These are phyloP conservation scores for Linnaemya vulpina DNA, from an alignment of 2,888 invertebrate genomes.

Conservation along the genomic window DNA sequence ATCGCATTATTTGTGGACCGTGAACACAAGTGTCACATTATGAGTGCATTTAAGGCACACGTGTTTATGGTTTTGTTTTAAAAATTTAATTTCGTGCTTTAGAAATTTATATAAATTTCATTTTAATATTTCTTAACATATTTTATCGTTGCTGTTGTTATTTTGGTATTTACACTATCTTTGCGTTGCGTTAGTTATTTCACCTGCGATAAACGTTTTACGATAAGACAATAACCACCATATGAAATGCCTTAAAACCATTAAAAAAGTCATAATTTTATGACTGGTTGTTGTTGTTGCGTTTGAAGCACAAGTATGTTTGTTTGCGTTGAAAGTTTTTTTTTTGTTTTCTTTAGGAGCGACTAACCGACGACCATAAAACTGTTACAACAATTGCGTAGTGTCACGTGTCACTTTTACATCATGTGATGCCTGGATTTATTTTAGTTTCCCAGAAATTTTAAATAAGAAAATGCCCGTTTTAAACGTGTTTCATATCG, in stretches of 20 bases:
- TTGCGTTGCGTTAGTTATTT: constrained; percentile 14
- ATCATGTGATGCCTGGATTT: constrained; percentile 49
- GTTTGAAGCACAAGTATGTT: not conserved
- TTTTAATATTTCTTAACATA: constrained; percentile 67
- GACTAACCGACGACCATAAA: not conserved
- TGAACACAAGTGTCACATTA: constrained; percentile 61
- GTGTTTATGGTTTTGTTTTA: constrained; percentile 52
- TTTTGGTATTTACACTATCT: constrained; percentile 11
- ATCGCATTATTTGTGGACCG: constrained; percentile 29
- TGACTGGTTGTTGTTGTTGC: constrained; percentile 12
- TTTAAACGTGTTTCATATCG: constrained; percentile 55
- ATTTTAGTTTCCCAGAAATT: constrained; percentile 59
- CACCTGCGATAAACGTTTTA: constrained; percentile 68
- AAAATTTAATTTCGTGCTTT: constrained; percentile 8
- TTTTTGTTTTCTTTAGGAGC: not conserved
- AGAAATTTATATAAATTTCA: constrained; percentile 65
- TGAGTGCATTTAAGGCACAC: constrained; percentile 66
- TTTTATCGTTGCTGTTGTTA: not conserved
- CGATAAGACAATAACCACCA: constrained; percentile 49
- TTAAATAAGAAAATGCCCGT: constrained; percentile 16
- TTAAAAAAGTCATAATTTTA: constrained; percentile 62
- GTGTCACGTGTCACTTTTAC: constrained; percentile 64
- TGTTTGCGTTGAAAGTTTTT: not conserved
- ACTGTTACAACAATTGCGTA: constrained; percentile 18
- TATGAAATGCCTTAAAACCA: constrained; percentile 27